Base-by-base conservation (phyloP, 30 jellyfish, hydroid and myxozoan genomes). In the Aurelia sp. region DNA sequence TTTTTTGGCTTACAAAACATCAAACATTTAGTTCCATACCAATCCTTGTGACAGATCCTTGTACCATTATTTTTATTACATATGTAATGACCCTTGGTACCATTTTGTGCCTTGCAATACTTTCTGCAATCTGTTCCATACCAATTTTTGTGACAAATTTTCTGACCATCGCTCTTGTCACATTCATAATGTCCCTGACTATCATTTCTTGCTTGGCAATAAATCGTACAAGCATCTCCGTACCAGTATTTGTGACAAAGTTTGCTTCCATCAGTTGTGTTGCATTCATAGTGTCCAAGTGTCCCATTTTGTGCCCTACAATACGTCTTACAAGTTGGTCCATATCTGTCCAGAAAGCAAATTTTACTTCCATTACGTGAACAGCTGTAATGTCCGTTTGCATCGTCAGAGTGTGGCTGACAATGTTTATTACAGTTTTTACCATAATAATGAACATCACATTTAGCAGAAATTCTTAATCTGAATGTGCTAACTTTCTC, bases 221-320 rank as follows among this genome's bases (percentile, higher is more conserved):
- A 73, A 3, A 61, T 61, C 66, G 33, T 67, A 47, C 96, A 87
- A 13, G 70, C 65, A 6, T 33, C 17, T 51, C 91, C 91, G 70
- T 87, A 87, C 96, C 96, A 87, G 58, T 78, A 17, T 27, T 61
- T 59, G 76, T 66, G 62, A 62, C 96, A 87, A 3, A 76, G 18
- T 53, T 37, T 76, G 13, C 79, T 41, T 8, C 91, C 96, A 53
- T 27, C 63, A 30, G 80, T 22, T 27, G 15, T 68, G 77, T 72
- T 73, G 72, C 96, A 87, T 7, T 64, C 62, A 78, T 61, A 87
- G 20, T 87, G 96, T 6, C 92, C 92, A 35, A 19, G 40, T 20
- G 69, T 63, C 8, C 72, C 72, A 47, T 66, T 78, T 6, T 60
- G 68, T 63, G 53, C 77, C 57, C 31, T 61, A 23, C 89, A 78